A percentile compares a stretch with the other conserved stretches of the same genome.
These are phyloP conservation scores for Allygus modestus DNA, from an alignment of 2,888 invertebrate genomes.

Conservation along the genomic window DNA sequence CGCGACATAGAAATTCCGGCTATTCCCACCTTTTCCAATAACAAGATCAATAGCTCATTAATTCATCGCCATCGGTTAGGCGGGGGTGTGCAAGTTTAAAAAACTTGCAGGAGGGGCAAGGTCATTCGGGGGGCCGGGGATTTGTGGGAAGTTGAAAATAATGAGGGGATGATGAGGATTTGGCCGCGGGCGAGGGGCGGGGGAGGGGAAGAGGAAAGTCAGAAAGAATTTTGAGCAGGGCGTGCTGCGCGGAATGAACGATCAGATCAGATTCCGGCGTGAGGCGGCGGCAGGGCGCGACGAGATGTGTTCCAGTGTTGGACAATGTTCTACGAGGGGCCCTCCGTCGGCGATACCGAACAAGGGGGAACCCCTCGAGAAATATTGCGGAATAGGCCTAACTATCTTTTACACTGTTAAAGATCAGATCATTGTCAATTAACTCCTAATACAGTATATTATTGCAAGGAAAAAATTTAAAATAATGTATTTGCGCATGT, in stretches of 20 bases:
- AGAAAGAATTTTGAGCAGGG: slow-evolving; percentile 59
- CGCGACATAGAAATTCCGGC: not conserved
- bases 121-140: slow-evolving; percentile 51
- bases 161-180: slow-evolving; percentile 61
- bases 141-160: slow-evolving; percentile 58
- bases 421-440: too few species aligned
- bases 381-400: too few species aligned
- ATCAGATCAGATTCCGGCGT: slow-evolving; percentile 41
- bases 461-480: too few species aligned
- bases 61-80: not conserved
- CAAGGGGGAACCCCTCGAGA: too few species aligned
- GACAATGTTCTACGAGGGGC: too few species aligned
- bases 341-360: too few species aligned
- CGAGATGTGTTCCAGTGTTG: too few species aligned
- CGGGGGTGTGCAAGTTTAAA: not conserved
- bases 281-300: slow-evolving; percentile 1
- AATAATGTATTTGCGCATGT: too few species aligned
- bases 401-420: too few species aligned
- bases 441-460: too few species aligned
- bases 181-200: slow-evolving; percentile 13
- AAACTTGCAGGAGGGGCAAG: slow-evolving; percentile 1
- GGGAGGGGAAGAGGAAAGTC: slow-evolving; percentile 30
- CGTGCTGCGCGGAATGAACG: slow-evolving; percentile 52
- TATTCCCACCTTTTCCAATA: not conserved
- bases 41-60: slow-evolving; percentile 5